phyloP scores from a whole-genome alignment of 1,140 invertebrate species.

The Micrasema longulum region DNA sequence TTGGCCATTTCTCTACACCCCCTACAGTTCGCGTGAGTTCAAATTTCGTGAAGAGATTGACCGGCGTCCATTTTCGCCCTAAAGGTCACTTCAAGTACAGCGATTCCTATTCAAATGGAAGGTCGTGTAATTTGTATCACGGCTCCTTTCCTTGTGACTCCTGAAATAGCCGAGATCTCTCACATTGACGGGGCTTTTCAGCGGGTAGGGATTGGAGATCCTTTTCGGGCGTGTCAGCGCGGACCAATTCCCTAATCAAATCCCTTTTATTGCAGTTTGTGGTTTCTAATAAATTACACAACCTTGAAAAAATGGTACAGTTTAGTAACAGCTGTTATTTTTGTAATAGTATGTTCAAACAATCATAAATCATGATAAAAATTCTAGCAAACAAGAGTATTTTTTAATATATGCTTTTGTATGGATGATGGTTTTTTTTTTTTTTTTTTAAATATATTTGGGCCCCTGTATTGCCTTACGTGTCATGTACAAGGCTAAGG shows the following conservation, averaged over 20 bases:
- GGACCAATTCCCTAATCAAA: not conserved
- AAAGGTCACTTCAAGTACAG: slow-evolving; percentile 14
- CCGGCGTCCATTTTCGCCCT: not conserved
- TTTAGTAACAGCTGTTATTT: too few species aligned
- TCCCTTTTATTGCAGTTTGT: too few species aligned
- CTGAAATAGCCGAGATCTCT: slow-evolving; percentile 16
- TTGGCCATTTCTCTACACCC: too few species aligned
- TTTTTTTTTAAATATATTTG: not conserved
- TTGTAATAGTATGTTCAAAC: too few species aligned
- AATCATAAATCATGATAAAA: too few species aligned
- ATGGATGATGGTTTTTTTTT: not conserved
- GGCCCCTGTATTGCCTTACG: too few species aligned
- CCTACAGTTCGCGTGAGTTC: not conserved
- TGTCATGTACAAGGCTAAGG: too few species aligned
- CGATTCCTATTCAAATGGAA: slow-evolving; percentile 41
- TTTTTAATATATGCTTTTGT: not conserved
- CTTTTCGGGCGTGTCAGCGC: not conserved
- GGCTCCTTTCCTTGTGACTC: slow-evolving; percentile 9
- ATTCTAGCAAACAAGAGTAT: too few species aligned
- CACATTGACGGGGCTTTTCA: not conserved
- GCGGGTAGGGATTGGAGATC: too few species aligned
- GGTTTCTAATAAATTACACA: too few species aligned
- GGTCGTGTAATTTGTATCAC: slow-evolving; percentile 26
- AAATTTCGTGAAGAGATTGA: slow-evolving; percentile 25
- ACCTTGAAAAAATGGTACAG: too few species aligned